A percentile compares a stretch with the other conserved stretches of the same genome.
Conservation (phyloP, 2,113 vertebrate genomes). For the Pseudorectes ferrugineus region DNA sequence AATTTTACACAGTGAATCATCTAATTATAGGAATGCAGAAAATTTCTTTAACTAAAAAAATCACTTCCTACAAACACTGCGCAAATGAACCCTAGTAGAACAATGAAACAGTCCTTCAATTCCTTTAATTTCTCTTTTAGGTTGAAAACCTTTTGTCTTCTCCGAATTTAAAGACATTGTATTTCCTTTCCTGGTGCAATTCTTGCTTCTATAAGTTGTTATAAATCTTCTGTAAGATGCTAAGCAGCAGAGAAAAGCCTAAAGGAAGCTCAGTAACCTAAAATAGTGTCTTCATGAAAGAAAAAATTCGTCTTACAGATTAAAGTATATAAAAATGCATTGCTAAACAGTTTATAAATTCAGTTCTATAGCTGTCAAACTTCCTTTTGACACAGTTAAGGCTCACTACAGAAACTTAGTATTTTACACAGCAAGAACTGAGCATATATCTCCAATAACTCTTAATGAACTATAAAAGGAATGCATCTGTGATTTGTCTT, state of each 20-base stretch:
- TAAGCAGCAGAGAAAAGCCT: neutral
- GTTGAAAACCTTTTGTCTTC: neutral
- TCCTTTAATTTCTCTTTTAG: neutral
- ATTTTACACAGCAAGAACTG: neutral
- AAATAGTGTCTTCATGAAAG: neutral
- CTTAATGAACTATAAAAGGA: neutral
- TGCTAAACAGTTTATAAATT: neutral
- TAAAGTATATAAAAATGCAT: neutral
- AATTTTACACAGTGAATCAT: neutral
- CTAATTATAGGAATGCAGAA: neutral
- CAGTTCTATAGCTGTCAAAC: neutral
- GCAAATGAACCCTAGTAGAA: neutral
- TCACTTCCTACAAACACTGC: neutral
- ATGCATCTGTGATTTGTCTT: neutral
- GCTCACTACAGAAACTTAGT: neutral
- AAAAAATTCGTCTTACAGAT: neutral
- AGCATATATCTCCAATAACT: neutral
- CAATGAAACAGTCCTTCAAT: neutral
- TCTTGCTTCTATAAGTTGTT: neutral
- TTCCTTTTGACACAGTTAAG: neutral
- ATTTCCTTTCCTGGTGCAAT: neutral
- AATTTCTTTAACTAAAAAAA: neutral
- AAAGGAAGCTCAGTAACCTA: neutral
- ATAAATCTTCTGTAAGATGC: neutral
- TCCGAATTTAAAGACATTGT: neutral